Base-by-base conservation (phyloP, 2,797 vertebrate genomes). In the Mallotus villosus region DNA sequence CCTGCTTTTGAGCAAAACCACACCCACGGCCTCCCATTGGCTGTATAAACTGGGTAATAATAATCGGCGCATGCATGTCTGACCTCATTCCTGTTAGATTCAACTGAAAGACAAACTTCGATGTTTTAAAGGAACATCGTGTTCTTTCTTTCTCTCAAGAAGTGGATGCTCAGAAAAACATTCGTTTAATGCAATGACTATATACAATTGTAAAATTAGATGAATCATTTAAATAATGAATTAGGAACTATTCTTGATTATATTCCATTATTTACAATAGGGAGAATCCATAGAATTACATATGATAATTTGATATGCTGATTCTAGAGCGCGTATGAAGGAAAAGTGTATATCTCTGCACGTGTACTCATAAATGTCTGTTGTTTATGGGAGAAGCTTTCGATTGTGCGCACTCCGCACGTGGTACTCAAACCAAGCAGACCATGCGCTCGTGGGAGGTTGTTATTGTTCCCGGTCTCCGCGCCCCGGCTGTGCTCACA, bases 11-110 rank as follows among this genome's bases (percentile, higher is more conserved):
- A 67, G 80, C 83, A 78, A 87, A 92, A 77, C 92, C 92, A 91
- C 96, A 46, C 96, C 95, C 78, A 69, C 32, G 17, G 19, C 70
- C 72, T 80, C 82, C 83, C 62, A 97, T 98, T 98, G 97, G 97
- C 86, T 83, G 92, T 92, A 90, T 90, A 93, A 90, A 89, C 92
- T 80, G 91, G 94, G 94, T 93, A 96, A 96, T 95, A 95, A 96
- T 95, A 95, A 94, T 93, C 93, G 93, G 94, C 94, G 95, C 95
- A 94, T 96, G 96, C 96, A 96, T 93, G 93, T 94, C 97, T 98
- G 97, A 98, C 97, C 96, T 97, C 97, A 98, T 98, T 97, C 95
- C 93, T 95, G 94, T 94, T 87, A 89, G 88, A 89, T 85, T 87
- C 74, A 79, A 78, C 92, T 94, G 94, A 93, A 93, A 94, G 92